Percentiles rank a stretch among this genome's conserved stretches.
Evolutionary conservation across 2,888 invertebrate species (phyloP).

Genomic region (Magallana nippona): DNA sequence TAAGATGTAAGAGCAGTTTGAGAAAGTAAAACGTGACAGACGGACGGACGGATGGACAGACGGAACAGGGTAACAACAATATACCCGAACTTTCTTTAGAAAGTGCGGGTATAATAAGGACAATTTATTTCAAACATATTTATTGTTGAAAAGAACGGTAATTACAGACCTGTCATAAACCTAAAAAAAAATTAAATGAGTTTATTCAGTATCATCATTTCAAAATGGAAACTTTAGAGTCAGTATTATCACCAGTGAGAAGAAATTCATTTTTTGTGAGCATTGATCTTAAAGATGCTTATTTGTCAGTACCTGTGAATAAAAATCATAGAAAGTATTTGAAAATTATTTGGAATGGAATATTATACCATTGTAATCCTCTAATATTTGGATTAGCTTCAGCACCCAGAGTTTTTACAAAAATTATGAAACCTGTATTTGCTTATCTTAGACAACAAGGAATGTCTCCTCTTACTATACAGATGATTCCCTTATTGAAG

Average conservation of each 20-base stretch:
- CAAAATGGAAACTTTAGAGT: slow-evolving; percentile 52
- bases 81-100: too few species aligned
- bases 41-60: too few species aligned
- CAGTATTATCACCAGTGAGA: slow-evolving; percentile 36
- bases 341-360: slow-evolving; percentile 47
- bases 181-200: slow-evolving; percentile 29
- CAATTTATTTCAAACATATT: slow-evolving; percentile 34
- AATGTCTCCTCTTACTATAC: slow-evolving; percentile 48
- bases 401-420: slow-evolving; percentile 49
- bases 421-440: slow-evolving; percentile 50
- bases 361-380: slow-evolving; percentile 46
- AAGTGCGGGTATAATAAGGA: too few species aligned
- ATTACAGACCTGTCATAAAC: slow-evolving; percentile 28
- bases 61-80: too few species aligned
- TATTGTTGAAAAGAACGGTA: slow-evolving; percentile 37
- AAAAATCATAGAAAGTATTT: slow-evolving; percentile 42
- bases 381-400: slow-evolving; percentile 49
- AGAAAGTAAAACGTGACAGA: too few species aligned
- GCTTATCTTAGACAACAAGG: slow-evolving; percentile 42
- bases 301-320: slow-evolving; percentile 48
- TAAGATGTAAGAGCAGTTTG: too few species aligned
- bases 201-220: slow-evolving; percentile 50
- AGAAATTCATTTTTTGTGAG: slow-evolving; percentile 46
- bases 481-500: slow-evolving; percentile 45
- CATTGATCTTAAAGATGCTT: slow-evolving; percentile 51